A percentile compares a stretch with the other conserved stretches of the same genome.
These are phyloP conservation scores for Gnathonemus echidnorhynchus DNA, from an alignment of 2,113 vertebrate genomes.

Conservation along the genomic window DNA sequence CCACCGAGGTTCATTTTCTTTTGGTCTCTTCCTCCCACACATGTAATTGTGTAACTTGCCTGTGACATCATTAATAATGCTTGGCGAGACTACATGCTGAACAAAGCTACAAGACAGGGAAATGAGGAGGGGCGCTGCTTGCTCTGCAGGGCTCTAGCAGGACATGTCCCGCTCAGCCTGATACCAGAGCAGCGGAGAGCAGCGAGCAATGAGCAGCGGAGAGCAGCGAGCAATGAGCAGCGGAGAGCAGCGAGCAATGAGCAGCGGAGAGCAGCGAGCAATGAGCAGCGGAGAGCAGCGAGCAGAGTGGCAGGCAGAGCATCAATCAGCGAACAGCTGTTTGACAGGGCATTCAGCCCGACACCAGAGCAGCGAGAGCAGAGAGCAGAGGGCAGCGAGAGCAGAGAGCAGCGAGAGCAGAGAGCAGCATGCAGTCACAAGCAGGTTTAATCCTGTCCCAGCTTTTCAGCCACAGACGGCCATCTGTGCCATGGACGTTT, in stretches of 20 bases:
- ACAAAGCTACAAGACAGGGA: neutral
- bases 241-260: neutral
- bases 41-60: neutral
- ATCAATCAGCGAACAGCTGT: no score
- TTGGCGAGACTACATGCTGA: neutral
- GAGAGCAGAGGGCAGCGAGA: no score
- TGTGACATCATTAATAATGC: neutral
- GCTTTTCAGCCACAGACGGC: neutral
- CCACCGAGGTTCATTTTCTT: neutral
- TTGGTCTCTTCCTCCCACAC: neutral
- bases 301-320: no score
- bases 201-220: constrained; percentile 8
- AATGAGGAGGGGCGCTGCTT: neutral
- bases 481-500: constrained; percentile 8
- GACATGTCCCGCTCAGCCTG: constrained; percentile 10
- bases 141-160: neutral
- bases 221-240: neutral
- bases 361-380: no score
- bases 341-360: no score
- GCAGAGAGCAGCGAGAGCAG: no score
- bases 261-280: no score
- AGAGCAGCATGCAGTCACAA: constrained; percentile 34
- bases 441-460: constrained; percentile 46
- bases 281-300: no score
- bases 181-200: constrained; percentile 37